Conservation (phyloP, 2,888 invertebrate species). For the Augiades crinisus region DNA sequence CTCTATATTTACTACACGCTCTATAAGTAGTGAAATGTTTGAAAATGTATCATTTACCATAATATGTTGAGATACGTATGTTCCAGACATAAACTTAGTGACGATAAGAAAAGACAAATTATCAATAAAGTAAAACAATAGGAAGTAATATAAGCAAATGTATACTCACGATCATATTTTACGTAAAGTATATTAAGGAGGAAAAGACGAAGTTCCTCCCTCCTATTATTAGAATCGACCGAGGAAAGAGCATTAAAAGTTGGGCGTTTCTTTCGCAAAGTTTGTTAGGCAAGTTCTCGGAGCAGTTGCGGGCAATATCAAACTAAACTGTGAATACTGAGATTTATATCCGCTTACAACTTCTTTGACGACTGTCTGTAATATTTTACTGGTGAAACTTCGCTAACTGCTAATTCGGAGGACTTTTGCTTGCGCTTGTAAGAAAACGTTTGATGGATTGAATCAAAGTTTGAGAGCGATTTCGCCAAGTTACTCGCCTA, state of each 20-base stretch:
- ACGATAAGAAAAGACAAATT: background rate
- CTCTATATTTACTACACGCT: too few species aligned
- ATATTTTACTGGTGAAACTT: conserved; percentile 55
- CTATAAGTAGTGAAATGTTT: too few species aligned
- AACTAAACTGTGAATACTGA: conserved; percentile 63
- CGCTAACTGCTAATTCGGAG: conserved; percentile 40
- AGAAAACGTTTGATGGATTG: conserved; percentile 27
- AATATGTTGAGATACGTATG: too few species aligned
- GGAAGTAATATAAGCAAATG: conserved; percentile 5
- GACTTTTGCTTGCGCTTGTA: conserved; percentile 24
- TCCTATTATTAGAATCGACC: conserved; percentile 57
- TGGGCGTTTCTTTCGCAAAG: conserved; percentile 59
- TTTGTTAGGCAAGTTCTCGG: conserved; percentile 44
- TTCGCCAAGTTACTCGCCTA: background rate
- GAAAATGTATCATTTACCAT: too few species aligned
- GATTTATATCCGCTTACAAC: conserved; percentile 62
- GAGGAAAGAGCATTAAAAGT: conserved; percentile 70
- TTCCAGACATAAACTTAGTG: background rate
- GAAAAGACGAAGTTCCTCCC: conserved; percentile 47
- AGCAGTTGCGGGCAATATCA: conserved; percentile 56
- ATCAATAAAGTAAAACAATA: conserved; percentile 1
- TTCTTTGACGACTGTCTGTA: conserved; percentile 43
- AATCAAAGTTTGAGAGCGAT: background rate
- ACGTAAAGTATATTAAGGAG: conserved; percentile 43
- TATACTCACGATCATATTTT: conserved; percentile 29